These are phyloP conservation scores for Atrichornis clamosus DNA, from an alignment of 2,113 vertebrate genomes.

Conservation along the genomic window DNA sequence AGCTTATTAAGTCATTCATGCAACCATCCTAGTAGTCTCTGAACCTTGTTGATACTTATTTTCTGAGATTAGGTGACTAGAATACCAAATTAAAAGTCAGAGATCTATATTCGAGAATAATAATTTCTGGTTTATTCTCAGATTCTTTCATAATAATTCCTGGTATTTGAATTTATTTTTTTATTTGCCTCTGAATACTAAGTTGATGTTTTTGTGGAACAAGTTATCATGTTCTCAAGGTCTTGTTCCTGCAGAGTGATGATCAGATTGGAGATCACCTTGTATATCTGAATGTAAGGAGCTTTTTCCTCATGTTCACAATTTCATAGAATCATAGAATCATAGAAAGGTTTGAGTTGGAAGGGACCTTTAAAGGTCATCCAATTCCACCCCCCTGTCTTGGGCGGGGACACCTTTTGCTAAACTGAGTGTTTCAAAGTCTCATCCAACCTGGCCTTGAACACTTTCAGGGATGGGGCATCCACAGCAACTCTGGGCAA, in stretches of 20 bases:
- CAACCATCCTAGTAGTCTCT: neutral
- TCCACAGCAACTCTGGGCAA: neutral
- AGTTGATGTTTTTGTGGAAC: neutral
- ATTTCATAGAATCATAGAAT: neutral
- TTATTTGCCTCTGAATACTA: neutral
- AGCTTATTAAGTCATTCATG: neutral
- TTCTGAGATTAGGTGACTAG: neutral
- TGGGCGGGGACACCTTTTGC: neutral
- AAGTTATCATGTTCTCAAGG: neutral
- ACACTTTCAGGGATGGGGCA: neutral
- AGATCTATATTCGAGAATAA: neutral
- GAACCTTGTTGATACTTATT: neutral
- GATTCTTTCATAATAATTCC: neutral
- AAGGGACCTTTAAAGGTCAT: neutral
- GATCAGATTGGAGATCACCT: neutral
- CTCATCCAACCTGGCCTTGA: neutral
- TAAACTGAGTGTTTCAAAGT: neutral
- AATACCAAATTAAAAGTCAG: neutral
- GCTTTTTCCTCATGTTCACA: neutral
- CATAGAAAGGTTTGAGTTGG: neutral
- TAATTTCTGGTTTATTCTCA: neutral
- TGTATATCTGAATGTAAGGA: neutral
- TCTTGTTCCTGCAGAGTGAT: neutral
- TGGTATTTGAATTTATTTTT: neutral
- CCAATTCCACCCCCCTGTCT: accelerated